Conservation (phyloP, 2,888 invertebrate species). For the Cephus nigrinus region DNA sequence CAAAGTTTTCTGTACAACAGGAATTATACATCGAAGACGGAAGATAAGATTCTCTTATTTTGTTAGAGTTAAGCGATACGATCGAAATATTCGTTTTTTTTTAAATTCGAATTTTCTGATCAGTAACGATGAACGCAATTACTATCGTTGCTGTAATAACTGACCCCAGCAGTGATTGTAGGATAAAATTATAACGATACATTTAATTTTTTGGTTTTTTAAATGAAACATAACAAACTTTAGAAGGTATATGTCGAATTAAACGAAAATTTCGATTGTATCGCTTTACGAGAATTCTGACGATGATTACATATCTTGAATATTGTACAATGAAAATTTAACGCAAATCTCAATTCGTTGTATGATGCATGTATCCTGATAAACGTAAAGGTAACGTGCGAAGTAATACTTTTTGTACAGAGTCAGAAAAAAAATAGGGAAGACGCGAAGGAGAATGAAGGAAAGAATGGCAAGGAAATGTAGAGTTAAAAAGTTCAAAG, state of each 20-base stretch:
- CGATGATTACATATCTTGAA: not conserved
- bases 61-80: not conserved
- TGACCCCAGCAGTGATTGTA: not conserved
- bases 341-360: not conserved
- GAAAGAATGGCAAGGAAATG: not conserved
- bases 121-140: not conserved
- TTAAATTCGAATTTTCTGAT: not conserved
- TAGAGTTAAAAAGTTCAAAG: not conserved
- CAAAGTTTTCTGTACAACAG: slow-evolving; percentile 38
- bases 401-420: not conserved
- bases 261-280: not conserved
- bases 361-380: not conserved
- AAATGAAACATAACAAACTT: not conserved
- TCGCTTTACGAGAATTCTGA: not conserved
- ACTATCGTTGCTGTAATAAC: not conserved
- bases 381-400: not conserved
- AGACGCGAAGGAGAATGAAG: not conserved
- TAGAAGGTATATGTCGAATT: not conserved
- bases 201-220: not conserved
- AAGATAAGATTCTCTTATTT: slow-evolving; percentile 29
- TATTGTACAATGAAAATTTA: not conserved
- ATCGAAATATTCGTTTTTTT: not conserved
- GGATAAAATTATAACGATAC: not conserved
- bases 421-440: not conserved
- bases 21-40: slow-evolving; percentile 39